Conservation (phyloP, 2,797 vertebrate species). For the Rhadinocentrus ornatus region DNA sequence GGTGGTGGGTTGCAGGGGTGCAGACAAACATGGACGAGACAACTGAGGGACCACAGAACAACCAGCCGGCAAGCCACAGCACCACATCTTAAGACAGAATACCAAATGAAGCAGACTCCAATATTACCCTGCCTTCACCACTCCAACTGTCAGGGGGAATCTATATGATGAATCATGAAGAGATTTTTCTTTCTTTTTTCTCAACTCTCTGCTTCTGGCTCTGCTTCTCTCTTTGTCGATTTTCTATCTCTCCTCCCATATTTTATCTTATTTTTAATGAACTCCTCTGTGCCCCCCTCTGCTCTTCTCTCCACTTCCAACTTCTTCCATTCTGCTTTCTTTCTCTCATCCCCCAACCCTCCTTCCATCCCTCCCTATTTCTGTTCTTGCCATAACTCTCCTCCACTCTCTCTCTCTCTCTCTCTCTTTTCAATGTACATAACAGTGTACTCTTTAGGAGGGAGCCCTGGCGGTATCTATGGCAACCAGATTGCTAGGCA, state of each 20-base stretch:
- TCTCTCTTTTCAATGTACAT: constrained; percentile 84
- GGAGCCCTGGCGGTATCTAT: constrained; percentile 86
- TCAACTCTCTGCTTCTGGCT: constrained; percentile 69
- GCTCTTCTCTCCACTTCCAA: constrained; percentile 54
- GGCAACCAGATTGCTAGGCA: constrained; percentile 89
- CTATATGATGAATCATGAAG: constrained; percentile 84
- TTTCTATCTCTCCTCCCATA: constrained; percentile 49
- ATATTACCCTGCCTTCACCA: constrained; percentile 76
- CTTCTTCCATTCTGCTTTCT: constrained; percentile 56
- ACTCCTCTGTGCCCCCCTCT: constrained; percentile 64
- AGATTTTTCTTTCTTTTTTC: constrained; percentile 70
- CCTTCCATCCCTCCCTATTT: constrained; percentile 35
- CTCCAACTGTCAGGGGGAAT: constrained; percentile 82
- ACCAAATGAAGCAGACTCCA: constrained; percentile 82
- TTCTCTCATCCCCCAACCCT: constrained; percentile 23
- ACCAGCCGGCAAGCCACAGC: constrained; percentile 70
- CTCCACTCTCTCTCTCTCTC: constrained; percentile 13
- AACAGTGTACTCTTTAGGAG: constrained; percentile 85
- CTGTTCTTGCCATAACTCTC: constrained; percentile 38
- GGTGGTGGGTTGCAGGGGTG: constrained; percentile 38
- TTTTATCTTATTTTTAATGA: constrained; percentile 78
- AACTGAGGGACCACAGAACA: constrained; percentile 74
- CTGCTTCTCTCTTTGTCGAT: constrained; percentile 69
- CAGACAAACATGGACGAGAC: constrained; percentile 72
- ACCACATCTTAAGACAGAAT: constrained; percentile 83